Evolutionary conservation across 92 coral and sea anemone species (phyloP), one percentile per base, ranked within the genome.

Genomic region (Nematostella vectensis): DNA sequence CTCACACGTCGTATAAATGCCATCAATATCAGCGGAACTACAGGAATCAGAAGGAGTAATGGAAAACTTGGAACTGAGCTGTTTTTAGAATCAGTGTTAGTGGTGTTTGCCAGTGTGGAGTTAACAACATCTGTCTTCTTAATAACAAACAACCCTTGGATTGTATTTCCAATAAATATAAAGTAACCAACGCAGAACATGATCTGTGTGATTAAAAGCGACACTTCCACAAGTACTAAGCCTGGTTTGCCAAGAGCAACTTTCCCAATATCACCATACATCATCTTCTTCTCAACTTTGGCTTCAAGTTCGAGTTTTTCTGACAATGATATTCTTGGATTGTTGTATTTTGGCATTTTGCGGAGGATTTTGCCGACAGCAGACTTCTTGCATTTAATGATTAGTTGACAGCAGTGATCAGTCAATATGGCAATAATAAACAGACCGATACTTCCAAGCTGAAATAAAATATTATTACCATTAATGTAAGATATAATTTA

Each of bases 401-500:
- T 87, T n/a, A 93, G 67, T 25, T 82, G 82, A 51, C 96, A 82
- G 64, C 99, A 93, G 63, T 93, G 99, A 58, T 93, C 99, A 33
- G 99, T 93, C 50, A 82, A 57, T 1, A 62, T 6, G 11, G 95
- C 96, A 55, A 93, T 79, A 0, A 93, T 16, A 13, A 70, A 29
- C 22, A 93, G 48, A 11, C 96, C 93, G 39, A 65, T 54, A 58
- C 79, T 60, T n/a, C 94, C 94, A 60, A 83, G 59, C 94, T 83
- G 44, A 13, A 48, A 50, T 10, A 2, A 56, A 16, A 47, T 28
- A 52, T 21, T 31, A 25, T 33, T 26, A 37, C 22, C 24, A 25
- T 20, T 6, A 19, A 44, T 13, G 31, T 17, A 3, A 12, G 11
- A 2, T 3, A 0, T 3, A 8, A 3, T 25, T n/a, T n/a, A n/a